Percentiles rank a stretch among this genome's conserved stretches.
Conservation (phyloP, 2,888 invertebrate genomes). For the Lycia hirtaria region DNA sequence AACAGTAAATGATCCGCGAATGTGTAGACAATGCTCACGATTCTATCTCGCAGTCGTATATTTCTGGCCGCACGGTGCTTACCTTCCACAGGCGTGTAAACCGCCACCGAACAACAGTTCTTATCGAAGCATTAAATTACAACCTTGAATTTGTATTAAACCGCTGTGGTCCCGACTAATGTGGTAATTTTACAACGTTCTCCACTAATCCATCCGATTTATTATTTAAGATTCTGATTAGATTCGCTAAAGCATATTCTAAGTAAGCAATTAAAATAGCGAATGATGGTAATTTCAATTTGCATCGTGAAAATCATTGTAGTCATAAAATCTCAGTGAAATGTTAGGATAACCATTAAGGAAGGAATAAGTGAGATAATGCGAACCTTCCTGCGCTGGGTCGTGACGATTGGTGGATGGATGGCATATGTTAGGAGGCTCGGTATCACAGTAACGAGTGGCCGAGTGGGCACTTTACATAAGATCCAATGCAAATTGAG, state of each 20-base stretch:
- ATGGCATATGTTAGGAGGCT: conserved; percentile 53
- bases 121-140: conserved; percentile 63
- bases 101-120: conserved; percentile 53
- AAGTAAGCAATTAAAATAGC: conserved; percentile 20
- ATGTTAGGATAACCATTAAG: conserved; percentile 37
- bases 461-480: conserved; percentile 71
- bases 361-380: conserved; percentile 50
- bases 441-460: conserved; percentile 67
- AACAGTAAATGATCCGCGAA: conserved; percentile 58
- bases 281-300: conserved; percentile 10
- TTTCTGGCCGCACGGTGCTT: conserved; percentile 49
- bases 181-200: conserved; percentile 35
- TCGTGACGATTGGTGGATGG: conserved; percentile 65
- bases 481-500: conserved; percentile 78
- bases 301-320: conserved; percentile 5
- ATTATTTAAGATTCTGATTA: conserved; percentile 42
- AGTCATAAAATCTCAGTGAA: conserved; percentile 18
- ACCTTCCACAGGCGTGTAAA: conserved; percentile 53
- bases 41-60: conserved; percentile 55
- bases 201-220: conserved; percentile 46
- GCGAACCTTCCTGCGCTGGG: conserved; percentile 54
- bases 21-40: conserved; percentile 45
- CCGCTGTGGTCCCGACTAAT: conserved; percentile 53
- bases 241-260: conserved; percentile 1
- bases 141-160: conserved; percentile 49